Percentiles rank a stretch among this genome's conserved stretches.
phyloP scores from a whole-genome alignment of 2,113 vertebrate species.

The Brachyistius frenatus region DNA sequence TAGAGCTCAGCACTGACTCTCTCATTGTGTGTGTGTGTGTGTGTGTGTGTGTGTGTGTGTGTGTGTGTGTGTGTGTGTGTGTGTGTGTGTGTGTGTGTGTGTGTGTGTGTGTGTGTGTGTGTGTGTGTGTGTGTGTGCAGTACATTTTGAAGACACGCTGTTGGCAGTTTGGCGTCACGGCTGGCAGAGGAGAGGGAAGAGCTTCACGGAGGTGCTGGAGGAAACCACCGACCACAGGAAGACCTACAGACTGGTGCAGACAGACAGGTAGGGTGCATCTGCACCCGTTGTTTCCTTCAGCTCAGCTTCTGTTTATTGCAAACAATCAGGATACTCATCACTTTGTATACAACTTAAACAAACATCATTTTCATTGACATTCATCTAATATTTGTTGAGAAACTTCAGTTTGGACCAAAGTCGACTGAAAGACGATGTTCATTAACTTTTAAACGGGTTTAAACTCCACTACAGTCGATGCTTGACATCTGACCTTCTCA shows the following conservation, averaged over 20 bases:
- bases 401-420: no score
- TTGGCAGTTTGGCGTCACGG: slow-evolving; percentile 91
- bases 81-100: background rate
- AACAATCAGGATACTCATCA: no score
- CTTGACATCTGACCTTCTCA: background rate
- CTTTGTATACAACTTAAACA: no score
- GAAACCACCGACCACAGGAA: slow-evolving; percentile 85
- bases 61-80: background rate
- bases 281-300: no score
- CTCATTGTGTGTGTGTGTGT: background rate
- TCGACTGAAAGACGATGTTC: no score
- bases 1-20: background rate
- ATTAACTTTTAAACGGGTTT: no score
- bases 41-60: background rate
- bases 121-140: slow-evolving; percentile 64
- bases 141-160: slow-evolving; percentile 85
- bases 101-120: background rate
- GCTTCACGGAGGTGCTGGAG: slow-evolving; percentile 80
- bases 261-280: slow-evolving; percentile 81
- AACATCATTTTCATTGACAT: no score
- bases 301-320: background rate
- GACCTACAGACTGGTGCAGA: slow-evolving; percentile 85
- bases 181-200: slow-evolving; percentile 85
- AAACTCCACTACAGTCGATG: no score
- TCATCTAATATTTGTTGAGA: no score